phyloP scores from a whole-genome alignment of 2,113 vertebrate genomes.

The Hydrolagus affinis region DNA sequence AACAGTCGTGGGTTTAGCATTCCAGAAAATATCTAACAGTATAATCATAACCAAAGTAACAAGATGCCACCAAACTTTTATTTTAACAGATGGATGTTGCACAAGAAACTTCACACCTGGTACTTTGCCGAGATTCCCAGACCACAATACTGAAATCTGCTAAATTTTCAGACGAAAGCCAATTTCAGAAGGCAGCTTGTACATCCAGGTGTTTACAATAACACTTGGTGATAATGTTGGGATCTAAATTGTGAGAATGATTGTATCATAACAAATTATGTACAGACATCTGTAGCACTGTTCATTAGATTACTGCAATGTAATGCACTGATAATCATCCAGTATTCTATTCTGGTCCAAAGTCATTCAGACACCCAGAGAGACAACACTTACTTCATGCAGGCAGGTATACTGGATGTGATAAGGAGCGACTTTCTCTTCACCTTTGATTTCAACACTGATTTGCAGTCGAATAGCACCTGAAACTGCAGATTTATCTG shows the following conservation, averaged over 20 bases:
- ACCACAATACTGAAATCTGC: too few species aligned
- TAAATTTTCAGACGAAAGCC: too few species aligned
- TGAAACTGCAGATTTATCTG: slow-evolving; percentile 91
- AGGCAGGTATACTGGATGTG: slow-evolving; percentile 92
- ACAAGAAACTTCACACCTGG: not conserved
- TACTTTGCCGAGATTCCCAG: too few species aligned
- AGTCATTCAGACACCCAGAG: not conserved
- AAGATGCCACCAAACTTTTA: not conserved
- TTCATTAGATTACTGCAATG: not conserved
- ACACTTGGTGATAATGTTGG: too few species aligned
- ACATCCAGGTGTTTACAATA: too few species aligned
- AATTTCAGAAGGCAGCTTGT: too few species aligned
- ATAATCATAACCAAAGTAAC: not conserved
- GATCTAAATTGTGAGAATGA: too few species aligned
- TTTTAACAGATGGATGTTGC: not conserved
- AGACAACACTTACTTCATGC: slow-evolving; percentile 73
- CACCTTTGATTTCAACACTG: slow-evolving; percentile 92
- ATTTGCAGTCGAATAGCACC: slow-evolving; percentile 93
- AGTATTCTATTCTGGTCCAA: not conserved
- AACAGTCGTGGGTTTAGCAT: slow-evolving; percentile 18
- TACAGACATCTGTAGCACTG: not conserved
- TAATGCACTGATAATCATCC: not conserved
- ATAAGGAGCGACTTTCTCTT: slow-evolving; percentile 92
- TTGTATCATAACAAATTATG: too few species aligned
- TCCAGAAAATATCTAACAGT: too few species aligned